Conservation (phyloP, 2,888 invertebrate genomes). For the Heliconius hortense region DNA sequence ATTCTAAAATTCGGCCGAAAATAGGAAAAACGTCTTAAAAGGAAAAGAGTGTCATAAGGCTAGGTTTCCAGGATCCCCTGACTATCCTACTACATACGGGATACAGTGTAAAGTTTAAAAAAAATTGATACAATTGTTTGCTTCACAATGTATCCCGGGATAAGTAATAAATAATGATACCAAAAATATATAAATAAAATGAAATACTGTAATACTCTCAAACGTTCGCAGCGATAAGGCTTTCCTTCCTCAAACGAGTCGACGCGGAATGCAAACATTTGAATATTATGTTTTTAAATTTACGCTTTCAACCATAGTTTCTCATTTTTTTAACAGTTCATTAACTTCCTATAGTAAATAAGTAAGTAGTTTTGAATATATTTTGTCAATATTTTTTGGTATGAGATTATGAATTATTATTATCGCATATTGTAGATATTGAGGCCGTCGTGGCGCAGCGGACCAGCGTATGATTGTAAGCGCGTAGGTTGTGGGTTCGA, state of each 20-base stretch:
- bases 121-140: too few relatives aligned
- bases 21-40: too few relatives aligned
- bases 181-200: too few relatives aligned
- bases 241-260: conserved; percentile 20
- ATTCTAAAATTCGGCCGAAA: too few relatives aligned
- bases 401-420: neutral
- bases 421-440: neutral
- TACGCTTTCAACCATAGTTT: conserved; percentile 36
- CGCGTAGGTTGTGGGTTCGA: neutral
- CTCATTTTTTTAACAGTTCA: conserved; percentile 26
- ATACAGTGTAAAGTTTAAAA: too few relatives aligned
- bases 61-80: too few relatives aligned
- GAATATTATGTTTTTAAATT: conserved; percentile 27
- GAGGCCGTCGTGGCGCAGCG: too few relatives aligned
- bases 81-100: too few relatives aligned
- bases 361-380: neutral
- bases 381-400: neutral
- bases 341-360: conserved; percentile 21
- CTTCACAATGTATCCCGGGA: too few relatives aligned
- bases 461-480: neutral
- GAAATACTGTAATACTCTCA: too few relatives aligned
- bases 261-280: conserved; percentile 21
- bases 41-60: too few relatives aligned
- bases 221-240: conserved; percentile 2
- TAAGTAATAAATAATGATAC: too few relatives aligned